A percentile compares a stretch with the other conserved stretches of the same genome.
Evolutionary conservation across 2,113 vertebrate genomes (phyloP).

Genomic region (Psilopsiagon aymara): DNA sequence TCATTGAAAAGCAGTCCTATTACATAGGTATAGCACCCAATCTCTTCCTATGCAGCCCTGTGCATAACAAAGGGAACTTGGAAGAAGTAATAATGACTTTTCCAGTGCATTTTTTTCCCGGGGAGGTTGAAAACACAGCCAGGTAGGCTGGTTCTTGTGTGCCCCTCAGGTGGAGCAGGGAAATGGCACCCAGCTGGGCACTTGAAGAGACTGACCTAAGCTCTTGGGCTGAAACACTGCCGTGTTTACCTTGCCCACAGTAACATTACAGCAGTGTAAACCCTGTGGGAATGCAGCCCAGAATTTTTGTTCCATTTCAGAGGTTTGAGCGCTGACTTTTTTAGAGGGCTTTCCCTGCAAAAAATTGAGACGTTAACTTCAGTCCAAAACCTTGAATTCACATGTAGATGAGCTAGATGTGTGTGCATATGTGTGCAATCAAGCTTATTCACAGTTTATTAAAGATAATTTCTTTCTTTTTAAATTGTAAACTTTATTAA

Average conservation of each 20-base stretch:
- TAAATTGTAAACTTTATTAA: background rate
- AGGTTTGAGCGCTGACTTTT: background rate
- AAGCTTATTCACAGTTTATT: background rate
- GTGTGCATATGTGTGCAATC: background rate
- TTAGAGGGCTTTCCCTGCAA: background rate
- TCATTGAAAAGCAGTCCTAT: background rate
- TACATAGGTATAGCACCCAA: background rate
- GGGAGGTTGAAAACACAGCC: background rate
- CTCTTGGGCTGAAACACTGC: background rate
- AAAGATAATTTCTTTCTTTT: background rate
- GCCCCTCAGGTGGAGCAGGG: rapidly evolving
- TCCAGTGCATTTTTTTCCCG: background rate
- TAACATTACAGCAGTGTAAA: background rate
- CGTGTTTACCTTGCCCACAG: background rate
- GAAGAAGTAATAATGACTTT: background rate
- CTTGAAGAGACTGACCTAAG: background rate
- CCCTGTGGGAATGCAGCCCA: background rate
- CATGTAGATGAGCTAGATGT: background rate
- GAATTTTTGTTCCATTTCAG: background rate
- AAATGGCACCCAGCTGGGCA: background rate
- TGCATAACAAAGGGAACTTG: background rate
- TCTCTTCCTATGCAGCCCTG: background rate
- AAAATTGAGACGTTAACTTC: background rate
- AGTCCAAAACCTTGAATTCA: background rate
- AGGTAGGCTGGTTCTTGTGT: background rate